Base-by-base conservation (phyloP, 2,113 vertebrate genomes). In the Megaleporinus macrocephalus region DNA sequence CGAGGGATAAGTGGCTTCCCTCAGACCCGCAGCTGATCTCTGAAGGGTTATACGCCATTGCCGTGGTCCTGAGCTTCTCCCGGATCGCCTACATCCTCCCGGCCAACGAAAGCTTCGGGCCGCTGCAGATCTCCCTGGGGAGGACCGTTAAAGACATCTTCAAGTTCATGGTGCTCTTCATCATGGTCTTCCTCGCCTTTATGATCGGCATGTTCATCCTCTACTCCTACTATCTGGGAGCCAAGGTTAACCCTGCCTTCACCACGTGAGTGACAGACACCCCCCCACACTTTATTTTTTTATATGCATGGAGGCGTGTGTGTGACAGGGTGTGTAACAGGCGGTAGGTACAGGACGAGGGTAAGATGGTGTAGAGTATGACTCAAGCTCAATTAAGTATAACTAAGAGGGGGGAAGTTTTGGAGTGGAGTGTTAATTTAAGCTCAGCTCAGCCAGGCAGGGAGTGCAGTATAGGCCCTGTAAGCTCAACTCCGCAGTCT, bases 181-280 rank as follows among this genome's bases (percentile, higher is more conserved):
- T 97, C 78, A 97, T 97, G 96, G 96, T 97, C 24, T 97, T 97
- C 85, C 93, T 97, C 77, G 96, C 96, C 7, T 97, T 97, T 89
- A 97, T 97, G 96, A 97, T 97, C 65, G 96, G 96, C 76, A 97
- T 97, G 96, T 97, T 97, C 90, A 97, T 96, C 89, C 91, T 97
- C 5, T 97, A 97, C 81, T 97, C 96, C 24, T 97, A 97, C 90
- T 97, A 97, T 83, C 95, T 96, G 85, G 96, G 96, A 82, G 96
- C 96, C 61, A 97, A 97, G 90, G 93, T 96, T 36, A 97, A 97
- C 82, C 89, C 95, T 0, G 96, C 96, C 83, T 97, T 97, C 84
- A 96, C 96, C 80, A 97, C 96, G 96, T 97, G 93, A 96, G 96
- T 96, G 44, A 44, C 65, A 53, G 13, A 78, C 3, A 7, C 44